Evolutionary conservation across 2,888 invertebrate species (phyloP), one percentile per base, ranked within the genome.

Genomic region (Keiferia lycopersicella): DNA sequence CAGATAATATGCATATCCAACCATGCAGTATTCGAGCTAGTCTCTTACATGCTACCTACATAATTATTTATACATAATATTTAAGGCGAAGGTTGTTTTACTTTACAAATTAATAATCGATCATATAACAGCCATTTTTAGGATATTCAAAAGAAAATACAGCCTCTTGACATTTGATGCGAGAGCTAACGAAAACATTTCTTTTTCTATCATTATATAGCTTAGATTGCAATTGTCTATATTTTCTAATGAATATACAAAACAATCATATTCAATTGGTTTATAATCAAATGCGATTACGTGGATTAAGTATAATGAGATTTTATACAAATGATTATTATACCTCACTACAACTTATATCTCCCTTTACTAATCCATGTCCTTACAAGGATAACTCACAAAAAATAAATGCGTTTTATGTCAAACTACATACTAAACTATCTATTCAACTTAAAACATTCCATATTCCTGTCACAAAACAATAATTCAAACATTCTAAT

Each of bases 11-110:
- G 18, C 64, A 64, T 53, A 16, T 20, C 41, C 61, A 62, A 41
- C 26, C 30, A 65, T 62, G 58, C 61, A 61, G 41, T 62, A 60
- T 50, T 64, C 22, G 51, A 62, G 38, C 63, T 63, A 65, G 18
- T 63, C 16, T 30, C 56, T 65, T 61, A 65, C 2, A 65, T 20
- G n/a, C 45, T 50, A 51, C 38, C 34, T 66, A 70, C 69, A 39
- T 50, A n/a, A 39, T 61, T 34, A 53, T 60, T 45, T 60, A 60
- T 45, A 60, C 60, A 68, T 65, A 69, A 66, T 69, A 66, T 66
- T 70, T 70, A 71, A 73, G 71, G 73, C 69, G 64, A 72, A 73
- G 68, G 66, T 63, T 68, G 65, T 66, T 64, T 67, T 39, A 70
- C 65, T 64, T 66, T 68, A 63, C 39, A 58, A 62, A 41, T 59